Evolutionary conservation across 1,140 invertebrate genomes (phyloP).

Genomic region (Anastrepha obliqua): DNA sequence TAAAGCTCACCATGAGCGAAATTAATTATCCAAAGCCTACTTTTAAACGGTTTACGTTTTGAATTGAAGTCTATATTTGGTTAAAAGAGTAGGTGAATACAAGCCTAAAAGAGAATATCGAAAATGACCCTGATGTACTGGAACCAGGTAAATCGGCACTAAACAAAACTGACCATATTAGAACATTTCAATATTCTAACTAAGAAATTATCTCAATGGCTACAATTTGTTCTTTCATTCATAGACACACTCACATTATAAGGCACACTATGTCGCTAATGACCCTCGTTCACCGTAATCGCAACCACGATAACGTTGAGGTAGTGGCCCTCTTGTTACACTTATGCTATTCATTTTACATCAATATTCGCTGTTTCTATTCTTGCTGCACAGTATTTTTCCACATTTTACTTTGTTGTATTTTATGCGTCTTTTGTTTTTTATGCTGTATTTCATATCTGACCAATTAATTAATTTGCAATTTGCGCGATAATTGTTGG

Average conservation of each 20-base stretch:
- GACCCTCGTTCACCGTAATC: background rate
- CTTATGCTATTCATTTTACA: background rate
- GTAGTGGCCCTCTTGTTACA: background rate
- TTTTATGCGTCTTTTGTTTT: background rate
- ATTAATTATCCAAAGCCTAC: too few relatives aligned
- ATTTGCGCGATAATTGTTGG: conserved; percentile 38
- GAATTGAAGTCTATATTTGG: too few relatives aligned
- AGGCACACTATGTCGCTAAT: background rate
- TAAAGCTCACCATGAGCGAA: too few relatives aligned
- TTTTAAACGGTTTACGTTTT: too few relatives aligned
- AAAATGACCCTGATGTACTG: too few relatives aligned
- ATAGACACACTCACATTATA: background rate
- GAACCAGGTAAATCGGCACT: too few relatives aligned
- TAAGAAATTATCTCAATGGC: too few relatives aligned
- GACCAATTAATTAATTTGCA: conserved; percentile 50
- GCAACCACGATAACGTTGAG: background rate
- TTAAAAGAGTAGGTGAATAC: too few relatives aligned
- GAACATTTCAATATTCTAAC: too few relatives aligned
- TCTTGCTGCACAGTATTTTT: background rate
- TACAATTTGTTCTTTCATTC: background rate
- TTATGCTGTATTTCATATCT: conserved; percentile 35
- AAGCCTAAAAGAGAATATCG: too few relatives aligned
- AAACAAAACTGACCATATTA: too few relatives aligned
- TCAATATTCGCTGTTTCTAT: background rate
- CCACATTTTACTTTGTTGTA: background rate